Percentiles rank a stretch among this genome's conserved stretches.
Evolutionary conservation across 2,888 invertebrate species (phyloP).

Genomic region (Petrolisthes cinctipes): DNA sequence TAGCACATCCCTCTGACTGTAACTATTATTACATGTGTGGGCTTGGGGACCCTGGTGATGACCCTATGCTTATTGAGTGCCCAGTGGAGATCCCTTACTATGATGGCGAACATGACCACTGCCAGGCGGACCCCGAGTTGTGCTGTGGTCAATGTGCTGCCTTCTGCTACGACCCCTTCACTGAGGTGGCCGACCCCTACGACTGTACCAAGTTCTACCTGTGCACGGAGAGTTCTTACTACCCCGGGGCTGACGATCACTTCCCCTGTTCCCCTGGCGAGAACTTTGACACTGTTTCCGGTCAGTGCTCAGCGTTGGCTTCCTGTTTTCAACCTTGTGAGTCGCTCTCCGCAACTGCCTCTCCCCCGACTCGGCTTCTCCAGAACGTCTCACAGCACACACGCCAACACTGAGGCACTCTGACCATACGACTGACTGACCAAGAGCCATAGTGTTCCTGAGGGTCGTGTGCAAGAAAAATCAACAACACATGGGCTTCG

Average conservation of each 20-base stretch:
- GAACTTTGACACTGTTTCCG: not conserved
- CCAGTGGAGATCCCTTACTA: not conserved
- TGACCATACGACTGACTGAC: no score
- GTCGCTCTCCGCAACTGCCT: no score
- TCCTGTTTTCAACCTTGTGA: no score
- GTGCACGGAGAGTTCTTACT: not conserved
- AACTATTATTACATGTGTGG: not conserved
- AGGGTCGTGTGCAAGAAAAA: no score
- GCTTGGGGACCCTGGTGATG: not conserved
- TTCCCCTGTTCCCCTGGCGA: not conserved
- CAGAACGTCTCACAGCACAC: no score
- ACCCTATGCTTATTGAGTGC: not conserved
- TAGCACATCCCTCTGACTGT: conserved; percentile 4
- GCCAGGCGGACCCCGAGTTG: not conserved
- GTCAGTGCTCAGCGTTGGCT: no score
- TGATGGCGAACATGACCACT: not conserved
- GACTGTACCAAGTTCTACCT: not conserved
- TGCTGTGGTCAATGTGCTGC: not conserved
- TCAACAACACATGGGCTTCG: no score
- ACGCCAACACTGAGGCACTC: no score
- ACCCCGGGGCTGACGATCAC: not conserved
- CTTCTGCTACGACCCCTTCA: not conserved
- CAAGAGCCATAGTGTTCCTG: no score
- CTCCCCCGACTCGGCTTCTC: no score
- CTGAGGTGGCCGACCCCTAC: not conserved